Base-by-base conservation (phyloP, 2,113 vertebrate species). In the Eptatretus burgeri region DNA sequence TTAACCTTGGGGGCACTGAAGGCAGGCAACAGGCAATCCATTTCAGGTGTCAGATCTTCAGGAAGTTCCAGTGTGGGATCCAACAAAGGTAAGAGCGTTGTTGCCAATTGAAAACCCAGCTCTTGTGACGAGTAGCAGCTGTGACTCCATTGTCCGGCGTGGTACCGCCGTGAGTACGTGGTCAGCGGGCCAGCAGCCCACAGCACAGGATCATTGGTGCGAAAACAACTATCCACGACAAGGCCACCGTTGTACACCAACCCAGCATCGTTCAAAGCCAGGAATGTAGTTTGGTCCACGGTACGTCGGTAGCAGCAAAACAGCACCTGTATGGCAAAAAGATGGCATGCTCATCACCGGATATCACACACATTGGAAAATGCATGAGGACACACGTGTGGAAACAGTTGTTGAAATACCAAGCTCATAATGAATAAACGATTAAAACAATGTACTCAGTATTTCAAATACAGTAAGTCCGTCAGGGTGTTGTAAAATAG, bases 161-260 rank as follows among this genome's bases (percentile, higher is more conserved):
- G 74, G 64, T 84, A 86, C 16, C 72, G 68, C 16, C 76, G 78
- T 65, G 83, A 80, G 72, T 80, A 93, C 63, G 82, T 89, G 51
- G 87, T 93, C 66, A 91, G 73, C n/a, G 91, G 74, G 5, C 87
- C 87, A 1, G 84, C 85, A 1, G 76, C 83, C 62, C 71, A 75
- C 68, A 98, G 77, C 65, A 71, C 67, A 11, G 68, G 14, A 66
- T 93, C 86, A 0, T 73, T 82, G 67, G 89, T 95, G 49, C 68
- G 68, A 70, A 87, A 93, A 8, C 67, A 50, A 8, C 72, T 62
- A 64, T 84, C 75, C 9, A 93, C 81, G 64, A 95, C 79, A 2
- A 98, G 76, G 5, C 73, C 76, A 50, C 78, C 73, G 14, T 94
- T 83, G 63, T 84, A 85, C 65, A 83, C 77, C 51, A 98, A 78